Percentiles rank a stretch among this genome's conserved stretches.
These are phyloP conservation scores for Porites cylindrica DNA, from an alignment of 92 coral and sea anemone genomes.

Conservation along the genomic window DNA sequence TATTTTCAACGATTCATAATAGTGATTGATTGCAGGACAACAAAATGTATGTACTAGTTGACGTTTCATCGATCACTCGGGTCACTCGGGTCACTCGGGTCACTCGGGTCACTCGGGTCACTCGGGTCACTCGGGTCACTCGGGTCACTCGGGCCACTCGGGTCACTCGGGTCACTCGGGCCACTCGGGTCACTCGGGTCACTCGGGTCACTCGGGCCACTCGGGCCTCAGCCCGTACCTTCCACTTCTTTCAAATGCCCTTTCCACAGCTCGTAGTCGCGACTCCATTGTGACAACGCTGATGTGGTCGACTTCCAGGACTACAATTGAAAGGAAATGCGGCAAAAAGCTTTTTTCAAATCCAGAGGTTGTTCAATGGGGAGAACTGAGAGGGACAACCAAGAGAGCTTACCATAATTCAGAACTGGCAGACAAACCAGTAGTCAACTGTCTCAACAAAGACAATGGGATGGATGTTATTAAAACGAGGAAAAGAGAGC, in stretches of 20 bases:
- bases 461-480: no score
- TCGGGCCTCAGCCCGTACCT: constrained; percentile 50
- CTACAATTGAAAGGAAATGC: constrained; percentile 22
- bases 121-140: neutral
- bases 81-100: neutral
- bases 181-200: neutral
- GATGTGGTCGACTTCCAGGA: constrained; percentile 73
- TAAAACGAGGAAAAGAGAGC: no score
- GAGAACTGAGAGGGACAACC: no score
- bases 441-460: no score
- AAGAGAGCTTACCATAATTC: no score
- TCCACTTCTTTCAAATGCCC: constrained; percentile 93
- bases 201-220: neutral
- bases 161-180: neutral
- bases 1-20: no score
- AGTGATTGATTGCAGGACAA: no score
- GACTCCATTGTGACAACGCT: constrained; percentile 68
- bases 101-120: neutral
- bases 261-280: constrained; percentile 91
- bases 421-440: no score
- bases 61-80: neutral
- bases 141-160: neutral
- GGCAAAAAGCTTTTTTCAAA: neutral
- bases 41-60: no score
- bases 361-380: no score